phyloP scores from a whole-genome alignment of 2,113 vertebrate genomes.

The Phylloscopus trochilus region DNA sequence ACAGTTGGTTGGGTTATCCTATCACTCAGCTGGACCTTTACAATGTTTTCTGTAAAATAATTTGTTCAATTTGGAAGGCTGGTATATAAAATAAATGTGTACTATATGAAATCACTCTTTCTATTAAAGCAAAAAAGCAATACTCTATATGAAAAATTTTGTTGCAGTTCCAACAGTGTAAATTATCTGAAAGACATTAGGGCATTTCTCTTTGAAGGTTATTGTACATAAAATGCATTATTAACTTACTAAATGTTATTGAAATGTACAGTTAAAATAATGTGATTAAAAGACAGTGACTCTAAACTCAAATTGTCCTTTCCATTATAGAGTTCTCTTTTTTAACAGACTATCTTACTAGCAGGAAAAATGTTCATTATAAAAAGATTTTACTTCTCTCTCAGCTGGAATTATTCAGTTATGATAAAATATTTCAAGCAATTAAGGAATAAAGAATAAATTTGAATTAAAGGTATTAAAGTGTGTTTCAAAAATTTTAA shows the following conservation, averaged over 20 bases:
- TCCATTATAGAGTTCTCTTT: background rate
- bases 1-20: background rate
- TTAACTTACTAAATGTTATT: conserved; percentile 17
- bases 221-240: conserved; percentile 11
- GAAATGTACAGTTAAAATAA: background rate
- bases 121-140: background rate
- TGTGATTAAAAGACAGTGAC: background rate
- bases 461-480: background rate
- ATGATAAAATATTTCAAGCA: background rate
- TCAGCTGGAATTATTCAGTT: background rate
- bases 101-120: background rate
- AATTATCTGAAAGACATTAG: background rate
- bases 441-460: background rate
- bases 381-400: background rate
- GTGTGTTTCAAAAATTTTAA: background rate
- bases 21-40: background rate
- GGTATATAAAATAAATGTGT: background rate
- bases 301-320: background rate
- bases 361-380: background rate
- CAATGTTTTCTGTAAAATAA: background rate
- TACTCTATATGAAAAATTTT: background rate
- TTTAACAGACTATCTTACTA: background rate
- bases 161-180: background rate
- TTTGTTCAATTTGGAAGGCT: background rate
- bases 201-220: background rate